A percentile compares a stretch with the other conserved stretches of the same genome.
phyloP scores from a whole-genome alignment of 2,113 vertebrate species.

The Crotalus tigris region DNA sequence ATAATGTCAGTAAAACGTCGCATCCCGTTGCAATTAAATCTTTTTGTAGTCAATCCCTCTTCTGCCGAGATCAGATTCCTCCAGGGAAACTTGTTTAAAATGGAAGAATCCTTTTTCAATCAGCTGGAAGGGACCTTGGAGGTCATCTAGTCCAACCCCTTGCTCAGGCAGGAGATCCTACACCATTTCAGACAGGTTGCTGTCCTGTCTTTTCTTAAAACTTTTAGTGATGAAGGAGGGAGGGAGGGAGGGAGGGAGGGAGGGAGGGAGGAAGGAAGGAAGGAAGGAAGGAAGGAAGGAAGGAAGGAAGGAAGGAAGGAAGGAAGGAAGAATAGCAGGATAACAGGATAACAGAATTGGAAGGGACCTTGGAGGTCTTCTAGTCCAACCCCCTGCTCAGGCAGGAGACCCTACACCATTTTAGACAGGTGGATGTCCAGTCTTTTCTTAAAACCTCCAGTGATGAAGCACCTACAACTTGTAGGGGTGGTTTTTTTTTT shows the following conservation, averaged over 20 bases:
- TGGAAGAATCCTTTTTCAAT: neutral
- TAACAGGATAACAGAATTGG: too few species aligned
- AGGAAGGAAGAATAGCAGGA: too few species aligned
- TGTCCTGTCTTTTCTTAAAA: too few species aligned
- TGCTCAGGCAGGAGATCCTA: neutral
- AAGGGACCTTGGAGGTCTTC: neutral
- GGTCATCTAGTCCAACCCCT: neutral
- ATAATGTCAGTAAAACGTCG: conserved; percentile 42
- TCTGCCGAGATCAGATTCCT: neutral
- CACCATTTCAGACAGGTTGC: too few species aligned
- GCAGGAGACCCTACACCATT: too few species aligned
- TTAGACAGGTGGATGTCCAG: too few species aligned
- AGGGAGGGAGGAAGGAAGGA: too few species aligned
- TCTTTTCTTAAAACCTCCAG: neutral
- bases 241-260: too few species aligned
- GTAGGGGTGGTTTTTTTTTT: neutral
- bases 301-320: too few species aligned
- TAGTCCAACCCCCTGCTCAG: neutral
- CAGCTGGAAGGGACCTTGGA: neutral
- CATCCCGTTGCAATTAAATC: conserved; percentile 47
- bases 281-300: too few species aligned
- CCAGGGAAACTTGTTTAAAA: conserved; percentile 30
- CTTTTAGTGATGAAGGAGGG: too few species aligned
- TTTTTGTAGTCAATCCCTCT: conserved; percentile 48
- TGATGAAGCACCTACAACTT: neutral